phyloP scores from a whole-genome alignment of 92 coral and sea anemone species.

The Palythoa grandis region DNA sequence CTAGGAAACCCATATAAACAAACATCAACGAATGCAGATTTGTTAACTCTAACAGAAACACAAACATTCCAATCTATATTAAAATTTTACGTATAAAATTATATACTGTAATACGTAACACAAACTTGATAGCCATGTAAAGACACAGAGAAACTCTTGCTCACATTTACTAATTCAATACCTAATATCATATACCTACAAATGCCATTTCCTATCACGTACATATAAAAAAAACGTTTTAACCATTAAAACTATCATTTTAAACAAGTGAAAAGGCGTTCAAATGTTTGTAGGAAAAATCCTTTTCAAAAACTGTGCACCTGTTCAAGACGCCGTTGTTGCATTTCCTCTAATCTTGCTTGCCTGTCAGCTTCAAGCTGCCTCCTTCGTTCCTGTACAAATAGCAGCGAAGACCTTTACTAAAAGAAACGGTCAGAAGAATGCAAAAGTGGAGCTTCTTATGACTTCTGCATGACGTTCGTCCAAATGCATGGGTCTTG shows the following conservation, averaged over 20 bases:
- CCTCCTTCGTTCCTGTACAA: constrained; percentile 88
- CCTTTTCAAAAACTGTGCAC: constrained; percentile 36
- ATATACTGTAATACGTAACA: no score
- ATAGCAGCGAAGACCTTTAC: background rate
- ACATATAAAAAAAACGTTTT: no score
- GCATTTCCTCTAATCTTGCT: constrained; percentile 97
- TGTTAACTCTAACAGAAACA: background rate
- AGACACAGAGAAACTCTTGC: background rate
- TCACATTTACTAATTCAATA: no score
- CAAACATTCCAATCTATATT: background rate
- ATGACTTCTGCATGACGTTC: background rate
- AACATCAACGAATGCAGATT: background rate
- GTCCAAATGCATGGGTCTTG: background rate
- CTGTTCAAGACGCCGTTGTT: constrained; percentile 91
- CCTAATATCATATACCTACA: no score
- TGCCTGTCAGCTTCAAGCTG: constrained; percentile 92
- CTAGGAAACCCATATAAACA: no score
- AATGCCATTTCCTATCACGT: no score
- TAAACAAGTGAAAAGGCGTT: no score
- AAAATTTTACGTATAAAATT: background rate
- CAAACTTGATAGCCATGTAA: background rate
- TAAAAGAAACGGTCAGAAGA: background rate
- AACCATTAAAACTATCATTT: no score
- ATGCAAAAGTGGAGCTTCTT: background rate
- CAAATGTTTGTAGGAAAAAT: no score